Conservation (phyloP, 30 jellyfish, hydroid and myxozoan species). For the Hydra vulgaris region DNA sequence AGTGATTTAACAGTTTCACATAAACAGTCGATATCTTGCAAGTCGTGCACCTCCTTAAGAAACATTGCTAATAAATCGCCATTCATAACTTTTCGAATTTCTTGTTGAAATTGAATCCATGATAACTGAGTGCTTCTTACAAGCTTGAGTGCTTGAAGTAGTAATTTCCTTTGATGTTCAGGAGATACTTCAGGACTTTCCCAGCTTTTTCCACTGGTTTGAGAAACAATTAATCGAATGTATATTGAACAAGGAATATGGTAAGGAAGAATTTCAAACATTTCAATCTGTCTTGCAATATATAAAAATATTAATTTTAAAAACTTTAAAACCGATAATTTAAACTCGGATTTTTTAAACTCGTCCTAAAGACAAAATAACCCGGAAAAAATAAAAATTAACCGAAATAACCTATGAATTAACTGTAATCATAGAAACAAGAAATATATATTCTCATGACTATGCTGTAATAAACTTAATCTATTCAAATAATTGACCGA, state of each 20-base stretch:
- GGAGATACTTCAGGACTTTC: constrained; percentile 11
- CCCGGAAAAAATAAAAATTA: too few species aligned
- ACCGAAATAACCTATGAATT: too few species aligned
- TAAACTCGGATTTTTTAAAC: too few species aligned
- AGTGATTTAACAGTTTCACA: not conserved
- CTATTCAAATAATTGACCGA: too few species aligned
- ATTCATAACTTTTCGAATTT: not conserved
- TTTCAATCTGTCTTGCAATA: not conserved
- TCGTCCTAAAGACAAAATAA: too few species aligned
- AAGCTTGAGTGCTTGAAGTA: not conserved
- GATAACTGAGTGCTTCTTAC: not conserved
- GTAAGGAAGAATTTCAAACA: not conserved
- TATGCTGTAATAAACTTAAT: too few species aligned
- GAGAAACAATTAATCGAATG: not conserved
- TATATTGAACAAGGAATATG: not conserved
- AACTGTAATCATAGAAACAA: too few species aligned
- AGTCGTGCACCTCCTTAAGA: not conserved
- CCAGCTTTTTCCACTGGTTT: not conserved
- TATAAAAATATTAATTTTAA: too few species aligned
- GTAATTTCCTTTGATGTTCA: constrained; percentile 4
- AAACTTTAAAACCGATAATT: too few species aligned
- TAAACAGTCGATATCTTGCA: constrained; percentile 4
- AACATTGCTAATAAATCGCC: not conserved
- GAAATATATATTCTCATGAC: too few species aligned
- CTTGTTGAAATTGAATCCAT: constrained; percentile 9